phyloP scores from a whole-genome alignment of 2,113 vertebrate species.

The Tricholaema leucomelas region DNA sequence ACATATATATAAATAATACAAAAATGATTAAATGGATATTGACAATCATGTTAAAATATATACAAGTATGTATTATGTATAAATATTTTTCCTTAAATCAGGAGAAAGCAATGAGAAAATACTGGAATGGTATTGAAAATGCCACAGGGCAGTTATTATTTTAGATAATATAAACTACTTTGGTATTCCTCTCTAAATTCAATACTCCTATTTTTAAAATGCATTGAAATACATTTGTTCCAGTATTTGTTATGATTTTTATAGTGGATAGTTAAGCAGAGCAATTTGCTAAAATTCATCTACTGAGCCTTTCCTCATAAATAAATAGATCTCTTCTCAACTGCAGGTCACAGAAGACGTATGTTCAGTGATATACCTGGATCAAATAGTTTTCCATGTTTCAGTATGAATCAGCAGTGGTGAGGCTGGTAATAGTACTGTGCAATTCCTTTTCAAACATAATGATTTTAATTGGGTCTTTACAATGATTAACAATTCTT shows the following conservation, averaged over 20 bases:
- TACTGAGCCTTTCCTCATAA: neutral
- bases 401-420: neutral
- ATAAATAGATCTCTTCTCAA: neutral
- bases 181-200: neutral
- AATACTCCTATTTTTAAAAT: neutral
- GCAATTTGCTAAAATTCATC: neutral
- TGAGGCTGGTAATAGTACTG: neutral
- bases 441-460: neutral
- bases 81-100: neutral
- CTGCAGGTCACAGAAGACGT: neutral
- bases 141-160: neutral
- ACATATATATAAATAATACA: neutral
- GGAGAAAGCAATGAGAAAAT: neutral
- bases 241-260: neutral
- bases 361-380: neutral
- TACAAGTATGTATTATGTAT: neutral
- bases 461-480: neutral
- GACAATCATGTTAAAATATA: conserved; percentile 30
- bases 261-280: neutral
- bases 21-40: conserved; percentile 15
- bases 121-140: neutral
- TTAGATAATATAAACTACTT: neutral
- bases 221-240: neutral
- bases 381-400: neutral
- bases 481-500: neutral